Conservation (phyloP, 2,888 invertebrate species). For the Dolichopus griseipennis region DNA sequence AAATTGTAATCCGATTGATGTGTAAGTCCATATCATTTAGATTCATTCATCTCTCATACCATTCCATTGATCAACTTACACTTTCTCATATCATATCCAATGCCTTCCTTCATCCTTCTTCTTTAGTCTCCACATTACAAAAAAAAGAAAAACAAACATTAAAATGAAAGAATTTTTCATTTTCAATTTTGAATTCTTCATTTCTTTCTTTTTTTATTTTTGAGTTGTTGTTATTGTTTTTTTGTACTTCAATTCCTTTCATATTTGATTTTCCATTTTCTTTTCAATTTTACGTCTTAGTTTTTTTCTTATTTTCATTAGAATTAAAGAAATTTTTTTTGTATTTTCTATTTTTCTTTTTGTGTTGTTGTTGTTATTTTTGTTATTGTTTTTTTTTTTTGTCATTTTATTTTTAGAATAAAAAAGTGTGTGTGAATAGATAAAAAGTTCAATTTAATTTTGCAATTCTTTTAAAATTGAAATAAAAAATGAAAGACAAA, state of each 20-base stretch:
- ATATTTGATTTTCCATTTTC: slow-evolving; percentile 2
- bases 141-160: too few species aligned
- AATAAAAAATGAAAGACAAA: not conserved
- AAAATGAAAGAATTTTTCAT: not conserved
- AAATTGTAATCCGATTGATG: slow-evolving; percentile 3
- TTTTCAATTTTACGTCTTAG: not conserved
- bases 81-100: too few species aligned
- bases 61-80: too few species aligned
- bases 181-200: slow-evolving; percentile 1
- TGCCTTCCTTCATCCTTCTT: too few species aligned
- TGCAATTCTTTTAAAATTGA: not conserved
- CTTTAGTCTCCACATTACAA: too few species aligned
- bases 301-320: too few species aligned
- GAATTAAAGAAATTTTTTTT: not conserved
- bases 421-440: slow-evolving; percentile 3
- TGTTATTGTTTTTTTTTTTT: not conserved
- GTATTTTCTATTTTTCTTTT: not conserved
- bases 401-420: not conserved
- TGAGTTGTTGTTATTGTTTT: not conserved
- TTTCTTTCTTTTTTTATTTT: too few species aligned
- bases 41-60: slow-evolving; percentile 1
- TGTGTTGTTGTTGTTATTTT: not conserved
- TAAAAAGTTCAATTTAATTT: slow-evolving; percentile 6
- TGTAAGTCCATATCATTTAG: not conserved
- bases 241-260: not conserved